Conservation (phyloP, 2,797 vertebrate genomes). For the Muraenolepis orangiensis region DNA sequence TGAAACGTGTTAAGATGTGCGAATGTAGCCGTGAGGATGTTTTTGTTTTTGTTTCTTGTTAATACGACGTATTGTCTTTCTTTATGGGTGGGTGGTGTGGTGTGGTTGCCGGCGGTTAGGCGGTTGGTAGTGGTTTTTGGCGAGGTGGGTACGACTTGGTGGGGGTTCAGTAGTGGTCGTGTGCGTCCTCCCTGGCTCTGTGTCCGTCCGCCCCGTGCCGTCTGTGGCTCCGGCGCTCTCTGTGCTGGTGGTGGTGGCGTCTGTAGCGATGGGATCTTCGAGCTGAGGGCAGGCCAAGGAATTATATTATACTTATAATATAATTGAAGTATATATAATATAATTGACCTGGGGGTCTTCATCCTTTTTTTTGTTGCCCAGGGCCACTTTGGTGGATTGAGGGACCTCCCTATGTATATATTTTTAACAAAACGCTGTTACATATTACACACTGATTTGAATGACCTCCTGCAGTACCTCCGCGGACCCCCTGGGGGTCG, state of each 20-base stretch:
- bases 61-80: constrained; percentile 55
- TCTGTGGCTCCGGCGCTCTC: constrained; percentile 82
- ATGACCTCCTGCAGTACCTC: no score
- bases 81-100: constrained; percentile 23
- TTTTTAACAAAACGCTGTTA: no score
- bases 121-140: constrained; percentile 58
- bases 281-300: constrained; percentile 76
- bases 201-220: constrained; percentile 71
- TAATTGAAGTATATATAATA: no score
- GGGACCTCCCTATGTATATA: no score
- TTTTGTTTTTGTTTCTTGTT: background rate
- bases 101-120: constrained; percentile 11
- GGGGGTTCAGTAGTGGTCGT: constrained; percentile 69
- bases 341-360: no score
- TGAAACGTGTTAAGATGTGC: background rate
- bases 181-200: constrained; percentile 66
- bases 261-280: constrained; percentile 86
- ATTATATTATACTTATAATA: no score
- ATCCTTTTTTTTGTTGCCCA: no score
- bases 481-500: no score
- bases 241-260: constrained; percentile 82
- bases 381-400: no score
- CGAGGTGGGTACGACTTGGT: constrained; percentile 54
- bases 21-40: constrained; percentile 8
- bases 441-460: no score